Evolutionary conservation across 2,113 vertebrate genomes (phyloP), one percentile per base, ranked within the genome.

Genomic region (Merops nubicus): DNA sequence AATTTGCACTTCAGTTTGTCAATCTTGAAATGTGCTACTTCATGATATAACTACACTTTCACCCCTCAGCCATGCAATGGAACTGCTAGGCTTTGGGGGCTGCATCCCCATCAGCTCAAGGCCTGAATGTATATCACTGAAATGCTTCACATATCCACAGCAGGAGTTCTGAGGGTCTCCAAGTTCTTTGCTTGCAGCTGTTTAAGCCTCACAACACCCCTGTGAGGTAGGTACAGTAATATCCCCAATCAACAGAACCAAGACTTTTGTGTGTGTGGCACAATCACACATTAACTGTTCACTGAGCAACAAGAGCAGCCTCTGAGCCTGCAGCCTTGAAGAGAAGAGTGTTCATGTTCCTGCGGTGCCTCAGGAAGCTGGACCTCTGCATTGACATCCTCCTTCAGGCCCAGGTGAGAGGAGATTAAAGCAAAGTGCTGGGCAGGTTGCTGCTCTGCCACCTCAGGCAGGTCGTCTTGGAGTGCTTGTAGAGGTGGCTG

Each of bases 401-500:
- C 60, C 36, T 80, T 42, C 67, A 5, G 7, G 19, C 64, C 19
- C 9, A 2, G 33, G 29, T 28, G 11, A 19, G 59, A 63, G 36
- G 13, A 33, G 84, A 73, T 98, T 96, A 99, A 85, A 99, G 98
- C 97, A 99, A 95, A 17, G 98, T 98, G 93, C 98, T 99, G 48
- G 99, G 98, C 96, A 99, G 98, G 88, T 98, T 99, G 96, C 98
- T 99, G 98, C 98, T 99, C 98, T 99, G 99, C 99, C 99, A 99
- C 95, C 99, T 98, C 28, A 99, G 98, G 94, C 99, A 99, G 76
- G 99, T 99, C 11, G 99, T 99, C 97, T 99, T 99, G 40, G 99
- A 99, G 97, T 99, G 99, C 97, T 99, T 99, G 94, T 99, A 99
- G 31, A 99, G 97, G 97, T 99, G 99, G 90, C 99, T 99, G 42